Base-by-base conservation (phyloP, 2,113 vertebrate species). In the Spermophilus dauricus region DNA sequence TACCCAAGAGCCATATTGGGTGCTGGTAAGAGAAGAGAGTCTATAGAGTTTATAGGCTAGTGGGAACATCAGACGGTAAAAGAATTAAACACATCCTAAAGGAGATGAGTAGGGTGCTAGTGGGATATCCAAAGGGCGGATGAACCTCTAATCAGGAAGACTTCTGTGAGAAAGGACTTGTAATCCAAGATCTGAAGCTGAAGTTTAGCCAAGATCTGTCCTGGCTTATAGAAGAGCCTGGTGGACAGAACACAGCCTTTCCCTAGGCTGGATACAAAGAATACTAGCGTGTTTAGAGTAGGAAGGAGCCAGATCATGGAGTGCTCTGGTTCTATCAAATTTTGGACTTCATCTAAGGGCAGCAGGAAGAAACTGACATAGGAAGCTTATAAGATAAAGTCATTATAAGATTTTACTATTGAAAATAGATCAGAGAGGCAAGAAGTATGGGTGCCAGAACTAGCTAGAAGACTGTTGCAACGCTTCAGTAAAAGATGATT, bases 311-410 rank as follows among this genome's bases (percentile, higher is more conserved):
- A 73, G 37, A 91, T 77, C 42, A 69, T 32, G 26, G 65, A 84
- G 45, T 39, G 28, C 39, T 94, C 22, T 53, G 63, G 58, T 67
- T 45, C 58, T 48, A 58, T 61, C 51, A 45, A 45, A 30, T 30
- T 88, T 69, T 61, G 28, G 87, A 56, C 77, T 75, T 77, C 32
- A 32, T 73, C 63, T 73, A 86, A 96, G 77, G 69, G 28, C 67
- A 85, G 34, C 75, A 30, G 22, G 69, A 88, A 94, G 51, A 61
- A 81, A 75, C 58, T 70, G 28, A 88, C 81, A 95, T 93, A 67
- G 85, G 63, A 87, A 94, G 30, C 58, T 78, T 48, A 4, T 11
- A 42, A 88, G 70, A 73, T 34, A 92, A 45, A 45, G 45, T 45
- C 45, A 45, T 45, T 45, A 9, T 45, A 45, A 45, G 2, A 92